A percentile compares a stretch with the other conserved stretches of the same genome.
These are phyloP conservation scores for Holacanthus passer DNA, from an alignment of 2,113 vertebrate genomes.

Conservation along the genomic window DNA sequence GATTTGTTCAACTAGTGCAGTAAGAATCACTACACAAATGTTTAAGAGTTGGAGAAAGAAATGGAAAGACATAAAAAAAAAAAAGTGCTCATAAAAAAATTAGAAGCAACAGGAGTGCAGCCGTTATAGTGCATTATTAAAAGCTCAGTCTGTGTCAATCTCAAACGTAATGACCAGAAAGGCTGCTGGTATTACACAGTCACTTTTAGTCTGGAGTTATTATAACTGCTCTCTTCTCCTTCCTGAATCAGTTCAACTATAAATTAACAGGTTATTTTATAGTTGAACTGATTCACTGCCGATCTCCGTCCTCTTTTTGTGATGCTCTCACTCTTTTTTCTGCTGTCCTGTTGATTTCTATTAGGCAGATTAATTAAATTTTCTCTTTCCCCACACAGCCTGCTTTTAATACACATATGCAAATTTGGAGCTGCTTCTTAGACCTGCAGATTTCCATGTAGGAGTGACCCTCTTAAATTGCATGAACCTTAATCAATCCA, in stretches of 20 bases:
- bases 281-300: not conserved
- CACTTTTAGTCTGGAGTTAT: conserved; percentile 10
- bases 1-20: conserved; percentile 15
- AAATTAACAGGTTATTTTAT: too few relatives aligned
- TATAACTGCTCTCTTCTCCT: not conserved
- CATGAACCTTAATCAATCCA: conserved; percentile 22
- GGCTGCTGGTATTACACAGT: not conserved
- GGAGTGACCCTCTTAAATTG: conserved; percentile 26
- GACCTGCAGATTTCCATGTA: not conserved
- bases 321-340: conserved; percentile 12
- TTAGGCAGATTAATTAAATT: conserved; percentile 26
- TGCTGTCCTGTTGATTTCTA: conserved; percentile 20
- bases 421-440: conserved; percentile 1
- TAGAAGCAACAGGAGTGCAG: not conserved
- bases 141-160: not conserved
- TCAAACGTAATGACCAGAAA: conserved; percentile 16
- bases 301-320: conserved; percentile 3
- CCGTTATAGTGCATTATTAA: not conserved
- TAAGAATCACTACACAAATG: conserved; percentile 1
- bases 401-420: conserved; percentile 8
- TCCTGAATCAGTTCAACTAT: too few relatives aligned
- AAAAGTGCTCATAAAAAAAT: not conserved
- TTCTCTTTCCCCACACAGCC: not conserved
- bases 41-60: not conserved
- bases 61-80: not conserved